Evolutionary conservation across 2,113 vertebrate genomes (phyloP), one percentile per base, ranked within the genome.

Genomic region (Dascyllus trimaculatus): DNA sequence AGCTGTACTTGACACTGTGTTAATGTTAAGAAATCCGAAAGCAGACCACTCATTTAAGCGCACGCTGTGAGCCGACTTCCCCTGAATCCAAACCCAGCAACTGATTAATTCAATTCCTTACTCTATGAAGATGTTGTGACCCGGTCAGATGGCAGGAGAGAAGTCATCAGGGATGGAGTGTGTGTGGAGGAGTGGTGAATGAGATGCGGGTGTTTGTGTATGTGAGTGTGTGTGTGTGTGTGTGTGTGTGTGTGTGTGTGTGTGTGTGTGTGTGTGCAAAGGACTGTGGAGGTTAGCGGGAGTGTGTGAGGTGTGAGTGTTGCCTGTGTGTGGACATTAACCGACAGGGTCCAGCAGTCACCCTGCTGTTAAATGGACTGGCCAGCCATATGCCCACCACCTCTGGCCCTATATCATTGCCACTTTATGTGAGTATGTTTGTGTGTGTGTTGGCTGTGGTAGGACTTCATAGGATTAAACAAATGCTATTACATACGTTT

Each of bases 351-450:
- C 93, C 94, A 91, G 89, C 84, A 79, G 88, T 87, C 79, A 80
- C 76, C 94, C 95, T 93, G 94, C 94, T 94, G 94, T 78, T 95
- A 94, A 94, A 95, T 95, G 92, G 93, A 93, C 93, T 92, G 90
- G 86, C 90, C 87, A 56, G 91, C 94, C 95, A 95, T 94, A 95
- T 95, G 94, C 93, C 91, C 92, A 84, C 80, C 82, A 86, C 89
- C 86, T 77, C 80, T 78, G 75, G 92, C 91, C 84, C 78, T 93
- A 89, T 81, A 93, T 94, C 93, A 94, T 81, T 91, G 92, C 89
- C 90, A 75, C 81, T 78, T 32, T 80, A 82, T 72, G 40, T 81
- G 85, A 40, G 52, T 25, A 25, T 25, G 72, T 63, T 38, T 71
- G 71, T 80, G 43, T 67, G 64, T 74, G 43, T 57, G 40, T 51